Conservation (phyloP, 2,797 vertebrate genomes). For the Eulemur coronatus region DNA sequence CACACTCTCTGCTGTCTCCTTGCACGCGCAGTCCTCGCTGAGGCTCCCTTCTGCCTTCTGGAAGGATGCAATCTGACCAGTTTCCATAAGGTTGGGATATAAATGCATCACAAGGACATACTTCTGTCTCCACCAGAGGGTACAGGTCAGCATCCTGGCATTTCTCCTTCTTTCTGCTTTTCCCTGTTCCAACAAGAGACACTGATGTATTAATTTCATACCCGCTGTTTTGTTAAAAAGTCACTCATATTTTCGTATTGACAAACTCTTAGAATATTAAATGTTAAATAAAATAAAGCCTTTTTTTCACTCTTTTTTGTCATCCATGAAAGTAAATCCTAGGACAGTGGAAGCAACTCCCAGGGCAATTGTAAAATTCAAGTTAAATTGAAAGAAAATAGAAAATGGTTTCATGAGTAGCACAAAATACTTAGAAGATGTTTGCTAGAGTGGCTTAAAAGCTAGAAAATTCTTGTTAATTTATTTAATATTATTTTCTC, state of each 20-base stretch:
- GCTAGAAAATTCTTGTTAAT: slow-evolving; percentile 56
- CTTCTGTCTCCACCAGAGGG: slow-evolving; percentile 90
- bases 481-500: slow-evolving; percentile 60
- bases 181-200: slow-evolving; percentile 87
- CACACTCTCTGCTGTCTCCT: slow-evolving; percentile 87
- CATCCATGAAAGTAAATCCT: slow-evolving; percentile 55
- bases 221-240: slow-evolving; percentile 77
- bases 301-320: not conserved
- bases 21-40: slow-evolving; percentile 79
- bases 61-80: slow-evolving; percentile 94
- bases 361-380: slow-evolving; percentile 64
- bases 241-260: slow-evolving; percentile 72
- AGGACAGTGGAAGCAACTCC: slow-evolving; percentile 69
- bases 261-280: slow-evolving; percentile 75
- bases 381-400: slow-evolving; percentile 39
- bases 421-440: slow-evolving; percentile 18
- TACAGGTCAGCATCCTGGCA: slow-evolving; percentile 90
- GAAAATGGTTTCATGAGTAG: slow-evolving; percentile 29
- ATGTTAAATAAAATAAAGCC: slow-evolving; percentile 70
- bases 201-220: slow-evolving; percentile 71
- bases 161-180: slow-evolving; percentile 94
- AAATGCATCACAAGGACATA: slow-evolving; percentile 91
- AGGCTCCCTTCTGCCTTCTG: slow-evolving; percentile 71
- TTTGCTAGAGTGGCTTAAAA: slow-evolving; percentile 17
- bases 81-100: slow-evolving; percentile 91